These are phyloP conservation scores for Dendroctonus valens DNA, from an alignment of 1,140 invertebrate genomes.

Conservation along the genomic window DNA sequence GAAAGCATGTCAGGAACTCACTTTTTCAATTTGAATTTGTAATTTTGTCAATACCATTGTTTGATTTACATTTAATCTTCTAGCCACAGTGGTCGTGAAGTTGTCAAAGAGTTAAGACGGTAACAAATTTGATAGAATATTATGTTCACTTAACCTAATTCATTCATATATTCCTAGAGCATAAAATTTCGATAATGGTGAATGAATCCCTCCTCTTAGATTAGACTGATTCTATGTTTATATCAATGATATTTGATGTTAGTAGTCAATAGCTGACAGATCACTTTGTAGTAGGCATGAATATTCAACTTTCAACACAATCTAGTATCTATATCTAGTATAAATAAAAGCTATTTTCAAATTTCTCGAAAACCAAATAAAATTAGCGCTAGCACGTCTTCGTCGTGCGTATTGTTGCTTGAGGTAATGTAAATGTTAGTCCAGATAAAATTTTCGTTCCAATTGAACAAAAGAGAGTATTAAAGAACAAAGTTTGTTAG, in stretches of 20 bases:
- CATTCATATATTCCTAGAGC: constrained; percentile 29
- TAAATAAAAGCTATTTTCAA: too few species aligned
- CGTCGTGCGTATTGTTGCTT: too few species aligned
- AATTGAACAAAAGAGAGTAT: too few species aligned
- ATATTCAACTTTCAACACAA: too few species aligned
- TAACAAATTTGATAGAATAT: constrained; percentile 11
- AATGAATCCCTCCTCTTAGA: constrained; percentile 3
- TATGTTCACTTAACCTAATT: constrained; percentile 22
- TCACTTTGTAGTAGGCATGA: too few species aligned
- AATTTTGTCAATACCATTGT: constrained; percentile 20
- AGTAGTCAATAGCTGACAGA: too few species aligned
- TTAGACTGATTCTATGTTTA: neutral
- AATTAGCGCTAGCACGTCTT: too few species aligned
- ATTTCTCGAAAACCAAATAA: too few species aligned
- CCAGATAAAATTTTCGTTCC: too few species aligned
- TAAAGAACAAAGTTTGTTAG: too few species aligned
- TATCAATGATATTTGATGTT: neutral
- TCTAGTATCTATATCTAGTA: too few species aligned
- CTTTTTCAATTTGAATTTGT: constrained; percentile 25
- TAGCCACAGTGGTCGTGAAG: neutral
- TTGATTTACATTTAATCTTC: constrained; percentile 25
- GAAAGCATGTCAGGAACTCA: constrained; percentile 16
- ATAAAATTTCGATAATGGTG: constrained; percentile 7
- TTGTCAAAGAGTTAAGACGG: constrained; percentile 15
- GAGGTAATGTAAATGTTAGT: too few species aligned